Evolutionary conservation across 1,140 invertebrate species (phyloP).

Genomic region (Colletes latitarsis): DNA sequence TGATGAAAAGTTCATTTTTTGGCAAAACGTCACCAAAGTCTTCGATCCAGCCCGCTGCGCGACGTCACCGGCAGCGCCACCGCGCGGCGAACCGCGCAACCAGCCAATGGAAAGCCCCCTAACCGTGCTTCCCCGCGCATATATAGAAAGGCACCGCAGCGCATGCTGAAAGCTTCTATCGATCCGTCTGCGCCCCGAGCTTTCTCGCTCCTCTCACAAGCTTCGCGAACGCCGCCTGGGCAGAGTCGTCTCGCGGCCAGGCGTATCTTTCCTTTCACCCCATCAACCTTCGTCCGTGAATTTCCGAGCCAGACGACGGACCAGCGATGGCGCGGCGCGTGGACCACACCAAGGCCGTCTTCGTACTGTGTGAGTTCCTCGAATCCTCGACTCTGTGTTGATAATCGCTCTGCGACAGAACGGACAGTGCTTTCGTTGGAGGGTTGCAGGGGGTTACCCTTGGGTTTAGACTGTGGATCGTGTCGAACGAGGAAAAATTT

Average conservation of each 20-base stretch:
- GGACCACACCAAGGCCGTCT: slow-evolving; percentile 43
- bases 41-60: too few relatives aligned
- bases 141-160: slow-evolving; percentile 33
- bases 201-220: slow-evolving; percentile 56
- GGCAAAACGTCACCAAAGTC: too few relatives aligned
- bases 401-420: neutral
- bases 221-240: slow-evolving; percentile 57
- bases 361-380: slow-evolving; percentile 60
- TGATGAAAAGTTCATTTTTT: too few relatives aligned
- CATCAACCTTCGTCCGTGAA: neutral
- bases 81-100: slow-evolving; percentile 3
- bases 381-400: too few relatives aligned
- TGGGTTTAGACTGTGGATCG: too few relatives aligned
- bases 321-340: slow-evolving; percentile 44
- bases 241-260: slow-evolving; percentile 34
- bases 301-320: neutral
- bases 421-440: too few relatives aligned
- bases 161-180: slow-evolving; percentile 66
- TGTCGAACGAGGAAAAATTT: too few relatives aligned
- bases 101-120: neutral
- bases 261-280: slow-evolving; percentile 1
- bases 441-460: too few relatives aligned
- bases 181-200: slow-evolving; percentile 55
- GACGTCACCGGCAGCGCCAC: slow-evolving; percentile 37
- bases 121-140: neutral